Evolutionary conservation across 2,888 invertebrate genomes (phyloP).

Genomic region (Ectobius pallidus): DNA sequence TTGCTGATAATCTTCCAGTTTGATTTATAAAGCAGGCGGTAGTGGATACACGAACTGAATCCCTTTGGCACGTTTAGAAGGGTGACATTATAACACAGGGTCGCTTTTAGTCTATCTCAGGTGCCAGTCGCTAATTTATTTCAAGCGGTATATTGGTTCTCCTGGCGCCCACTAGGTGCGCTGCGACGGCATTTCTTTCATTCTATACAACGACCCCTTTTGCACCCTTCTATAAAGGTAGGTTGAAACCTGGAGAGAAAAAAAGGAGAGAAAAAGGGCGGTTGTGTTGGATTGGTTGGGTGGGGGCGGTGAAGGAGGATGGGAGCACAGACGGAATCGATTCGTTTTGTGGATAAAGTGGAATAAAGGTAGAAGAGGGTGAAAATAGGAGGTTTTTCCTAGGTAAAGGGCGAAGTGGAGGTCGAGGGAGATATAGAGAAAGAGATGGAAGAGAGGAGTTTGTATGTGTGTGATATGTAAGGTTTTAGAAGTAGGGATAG

Average conservation of each 20-base stretch:
- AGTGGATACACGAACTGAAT: no score
- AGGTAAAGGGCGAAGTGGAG: background rate
- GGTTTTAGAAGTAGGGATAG: conserved; percentile 16
- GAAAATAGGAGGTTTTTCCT: conserved; percentile 27
- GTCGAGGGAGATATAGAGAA: conserved; percentile 23
- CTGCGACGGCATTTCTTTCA: background rate
- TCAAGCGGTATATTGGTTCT: background rate
- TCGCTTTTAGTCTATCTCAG: no score
- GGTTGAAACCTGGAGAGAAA: background rate
- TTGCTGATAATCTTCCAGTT: no score
- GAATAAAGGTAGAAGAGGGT: conserved; percentile 40
- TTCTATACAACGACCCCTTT: background rate
- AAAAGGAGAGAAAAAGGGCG: background rate
- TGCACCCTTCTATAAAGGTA: conserved; percentile 23
- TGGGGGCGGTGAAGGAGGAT: background rate
- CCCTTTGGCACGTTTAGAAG: no score
- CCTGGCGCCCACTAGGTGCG: background rate
- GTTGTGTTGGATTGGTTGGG: conserved; percentile 20
- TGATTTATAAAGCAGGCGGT: no score
- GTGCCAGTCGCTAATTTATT: background rate
- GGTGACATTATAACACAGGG: no score
- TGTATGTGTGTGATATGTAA: conserved; percentile 22
- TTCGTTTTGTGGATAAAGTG: conserved; percentile 43
- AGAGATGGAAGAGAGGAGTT: conserved; percentile 4
- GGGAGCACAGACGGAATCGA: conserved; percentile 33